Percentiles rank a stretch among this genome's conserved stretches.
phyloP scores from a whole-genome alignment of 1,140 invertebrate genomes.

The Metopolophium dirhodum region DNA sequence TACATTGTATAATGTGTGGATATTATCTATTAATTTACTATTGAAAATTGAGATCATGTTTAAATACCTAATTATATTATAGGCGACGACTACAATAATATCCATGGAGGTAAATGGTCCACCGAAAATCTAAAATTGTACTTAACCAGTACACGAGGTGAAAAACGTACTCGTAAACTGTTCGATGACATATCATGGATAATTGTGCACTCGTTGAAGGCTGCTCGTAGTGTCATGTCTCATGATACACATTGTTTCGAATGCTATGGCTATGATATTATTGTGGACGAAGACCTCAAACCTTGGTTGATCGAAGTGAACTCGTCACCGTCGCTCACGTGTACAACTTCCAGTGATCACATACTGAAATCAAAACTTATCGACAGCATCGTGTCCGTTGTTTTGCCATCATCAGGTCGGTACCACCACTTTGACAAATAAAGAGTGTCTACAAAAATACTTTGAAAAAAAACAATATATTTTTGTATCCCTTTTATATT shows the following conservation, averaged over 20 bases:
- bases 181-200: conserved; percentile 88
- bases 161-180: conserved; percentile 81
- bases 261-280: conserved; percentile 86
- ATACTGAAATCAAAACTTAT: conserved; percentile 35
- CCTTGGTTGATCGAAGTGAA: conserved; percentile 82
- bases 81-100: conserved; percentile 69
- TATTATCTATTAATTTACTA: background rate
- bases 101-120: conserved; percentile 94
- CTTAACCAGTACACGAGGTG: conserved; percentile 87
- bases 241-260: conserved; percentile 83
- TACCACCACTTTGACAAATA: background rate
- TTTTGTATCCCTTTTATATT: background rate
- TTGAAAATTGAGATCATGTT: background rate
- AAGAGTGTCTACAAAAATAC: background rate
- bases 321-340: conserved; percentile 24
- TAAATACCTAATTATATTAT: background rate
- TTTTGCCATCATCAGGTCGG: conserved; percentile 30
- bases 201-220: conserved; percentile 83
- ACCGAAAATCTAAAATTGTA: conserved; percentile 89
- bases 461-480: background rate
- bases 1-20: background rate
- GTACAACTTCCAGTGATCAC: background rate
- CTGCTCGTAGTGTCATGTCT: conserved; percentile 77
- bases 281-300: conserved; percentile 83
- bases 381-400: conserved; percentile 18